A percentile compares a stretch with the other conserved stretches of the same genome.
Conservation (phyloP, 2,888 invertebrate species). For the Panopea generosa region DNA sequence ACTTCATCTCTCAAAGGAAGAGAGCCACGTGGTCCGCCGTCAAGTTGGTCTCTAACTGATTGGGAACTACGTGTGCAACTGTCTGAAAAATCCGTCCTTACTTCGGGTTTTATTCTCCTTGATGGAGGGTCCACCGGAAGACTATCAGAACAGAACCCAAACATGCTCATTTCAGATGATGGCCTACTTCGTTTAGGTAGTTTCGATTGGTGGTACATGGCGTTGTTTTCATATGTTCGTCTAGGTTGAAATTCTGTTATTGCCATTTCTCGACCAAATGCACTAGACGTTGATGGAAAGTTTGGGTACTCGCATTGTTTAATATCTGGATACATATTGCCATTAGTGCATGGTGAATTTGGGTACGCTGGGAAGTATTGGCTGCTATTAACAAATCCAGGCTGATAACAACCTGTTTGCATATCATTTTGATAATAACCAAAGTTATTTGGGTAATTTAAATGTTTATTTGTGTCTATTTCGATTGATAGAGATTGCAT, state of each 20-base stretch:
- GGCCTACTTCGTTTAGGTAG: constrained; percentile 13
- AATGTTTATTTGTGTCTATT: constrained; percentile 57
- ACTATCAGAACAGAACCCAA: constrained; percentile 17
- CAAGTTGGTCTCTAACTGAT: not conserved
- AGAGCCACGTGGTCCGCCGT: constrained; percentile 1
- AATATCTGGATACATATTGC: not conserved
- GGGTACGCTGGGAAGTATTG: constrained; percentile 23
- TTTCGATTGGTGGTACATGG: not conserved
- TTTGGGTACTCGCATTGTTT: constrained; percentile 6
- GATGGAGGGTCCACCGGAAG: not conserved
- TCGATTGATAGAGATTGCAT: constrained; percentile 64
- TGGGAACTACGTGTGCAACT: not conserved
- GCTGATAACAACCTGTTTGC: constrained; percentile 26
- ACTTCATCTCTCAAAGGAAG: not conserved
- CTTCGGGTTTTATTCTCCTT: constrained; percentile 28
- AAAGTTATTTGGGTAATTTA: constrained; percentile 34
- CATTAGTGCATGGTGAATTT: constrained; percentile 4
- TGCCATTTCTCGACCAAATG: not conserved
- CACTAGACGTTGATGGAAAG: not conserved
- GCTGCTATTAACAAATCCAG: constrained; percentile 17
- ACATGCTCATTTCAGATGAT: constrained; percentile 11
- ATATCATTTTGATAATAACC: constrained; percentile 39
- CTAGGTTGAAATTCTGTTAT: constrained; percentile 1
- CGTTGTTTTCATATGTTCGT: constrained; percentile 4
- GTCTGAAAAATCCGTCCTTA: constrained; percentile 9